Conservation (phyloP, 1,140 invertebrate genomes). For the Drosophila auraria region DNA sequence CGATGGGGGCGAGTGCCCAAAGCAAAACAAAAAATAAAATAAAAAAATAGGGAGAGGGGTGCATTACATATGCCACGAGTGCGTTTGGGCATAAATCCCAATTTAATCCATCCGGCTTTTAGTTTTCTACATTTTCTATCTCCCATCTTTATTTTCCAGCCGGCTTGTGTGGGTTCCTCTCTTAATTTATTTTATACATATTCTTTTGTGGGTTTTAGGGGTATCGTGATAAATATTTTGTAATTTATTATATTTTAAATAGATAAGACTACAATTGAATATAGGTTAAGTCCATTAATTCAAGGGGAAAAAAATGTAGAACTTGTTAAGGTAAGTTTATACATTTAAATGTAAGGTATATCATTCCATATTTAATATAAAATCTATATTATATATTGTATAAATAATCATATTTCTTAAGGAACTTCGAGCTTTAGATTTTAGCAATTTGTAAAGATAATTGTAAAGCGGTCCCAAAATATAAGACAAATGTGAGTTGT, state of each 20-base stretch:
- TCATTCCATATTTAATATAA: too few species aligned
- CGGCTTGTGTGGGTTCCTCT: background rate
- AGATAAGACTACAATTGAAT: background rate
- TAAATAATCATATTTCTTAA: too few species aligned
- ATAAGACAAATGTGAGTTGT: too few species aligned
- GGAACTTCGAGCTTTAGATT: too few species aligned
- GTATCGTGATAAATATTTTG: background rate
- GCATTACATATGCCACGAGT: constrained; percentile 60
- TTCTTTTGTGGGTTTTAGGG: background rate
- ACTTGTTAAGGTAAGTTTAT: too few species aligned
- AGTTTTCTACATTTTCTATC: constrained; percentile 47
- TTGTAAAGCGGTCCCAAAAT: too few species aligned
- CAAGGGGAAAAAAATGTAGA: too few species aligned
- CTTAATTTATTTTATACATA: background rate
- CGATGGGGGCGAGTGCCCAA: background rate
- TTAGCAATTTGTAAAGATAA: too few species aligned
- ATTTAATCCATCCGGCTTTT: constrained; percentile 76
- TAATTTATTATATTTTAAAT: background rate
- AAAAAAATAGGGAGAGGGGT: constrained; percentile 1
- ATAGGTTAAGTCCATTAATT: too few species aligned
- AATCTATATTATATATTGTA: too few species aligned
- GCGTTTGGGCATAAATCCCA: constrained; percentile 77
- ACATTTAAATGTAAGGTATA: too few species aligned
- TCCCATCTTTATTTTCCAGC: background rate
- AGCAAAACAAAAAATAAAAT: background rate